phyloP scores from a whole-genome alignment of 2,888 invertebrate species.

The Fragum fragum region DNA sequence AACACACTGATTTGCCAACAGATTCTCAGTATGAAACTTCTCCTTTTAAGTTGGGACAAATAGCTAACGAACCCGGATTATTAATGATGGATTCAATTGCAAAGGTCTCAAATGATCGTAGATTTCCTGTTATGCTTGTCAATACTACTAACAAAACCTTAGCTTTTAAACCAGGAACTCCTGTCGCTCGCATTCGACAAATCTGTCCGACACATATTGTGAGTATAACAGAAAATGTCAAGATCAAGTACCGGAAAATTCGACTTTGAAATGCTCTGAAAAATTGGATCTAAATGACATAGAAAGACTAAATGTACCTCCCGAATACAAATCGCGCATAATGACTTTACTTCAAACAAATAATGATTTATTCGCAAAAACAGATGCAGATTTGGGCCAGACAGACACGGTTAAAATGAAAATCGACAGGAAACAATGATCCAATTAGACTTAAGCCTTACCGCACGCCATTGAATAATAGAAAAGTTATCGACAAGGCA shows the following conservation, averaged over 20 bases:
- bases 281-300: not conserved
- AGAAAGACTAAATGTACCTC: not conserved
- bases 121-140: not conserved
- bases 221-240: not conserved
- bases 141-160: too few species aligned
- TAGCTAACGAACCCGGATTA: not conserved
- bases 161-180: too few species aligned
- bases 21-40: not conserved
- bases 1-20: not conserved
- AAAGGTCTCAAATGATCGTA: not conserved
- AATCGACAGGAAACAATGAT: not conserved
- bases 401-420: too few species aligned
- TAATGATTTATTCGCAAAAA: too few species aligned
- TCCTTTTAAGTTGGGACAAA: not conserved
- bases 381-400: too few species aligned
- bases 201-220: not conserved
- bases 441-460: constrained; percentile 34
- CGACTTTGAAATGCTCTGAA: not conserved
- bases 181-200: too few species aligned
- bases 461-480: constrained; percentile 18
- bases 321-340: not conserved
- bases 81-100: not conserved
- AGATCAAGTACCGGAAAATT: not conserved
- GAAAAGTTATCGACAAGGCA: constrained; percentile 35
- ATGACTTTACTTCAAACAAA: too few species aligned